Evolutionary conservation across 1,140 invertebrate species (phyloP), one percentile per base, ranked within the genome.

Genomic region (Sesamia nonagrioides): DNA sequence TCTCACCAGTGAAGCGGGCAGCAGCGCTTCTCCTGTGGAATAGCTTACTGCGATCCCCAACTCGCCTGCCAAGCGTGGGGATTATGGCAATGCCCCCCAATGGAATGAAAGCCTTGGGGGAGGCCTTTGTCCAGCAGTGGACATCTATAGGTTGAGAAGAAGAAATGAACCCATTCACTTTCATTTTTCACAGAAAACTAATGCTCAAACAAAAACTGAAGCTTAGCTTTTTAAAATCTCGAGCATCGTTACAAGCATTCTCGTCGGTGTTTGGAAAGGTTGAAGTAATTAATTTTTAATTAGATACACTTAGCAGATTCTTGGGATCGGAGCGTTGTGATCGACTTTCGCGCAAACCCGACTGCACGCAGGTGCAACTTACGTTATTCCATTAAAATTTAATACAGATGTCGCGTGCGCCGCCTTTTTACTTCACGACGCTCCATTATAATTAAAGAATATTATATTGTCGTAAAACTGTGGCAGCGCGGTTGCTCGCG

Each of bases 331-430:
- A 84, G 84, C 79, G 58, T 72, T 83, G 84, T 84, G 89, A 89
- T 89, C 83, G 85, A 87, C 86, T 86, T 80, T 78, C 73, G 79
- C 58, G 77, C 83, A 84, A 84, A 83, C 81, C 74, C 80, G 86
- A 81, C 82, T 80, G 77, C 79, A 76, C 72, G 92, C 92, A 93
- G 91, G 89, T 94, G 92, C 91, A 89, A 86, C 82, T 73, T n/a
- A n/a, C n/a, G 83, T 89, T 90, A 87, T 90, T 92, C 86, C 88
- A 92, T 93, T 91, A 91, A 92, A 93, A 86, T 93, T 93, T 92
- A 92, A 94, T 93, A 94, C 91, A 94, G 91, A 89, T 92, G 93
- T 93, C 92, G 91, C 89, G 91, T 92, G 92, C 87, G 86, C 82
- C 86, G 88, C 90, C 84, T 93, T 91, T 93, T 92, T 92, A 91